phyloP scores from a whole-genome alignment of 2,113 vertebrate species.

The Pandion haliaetus region DNA sequence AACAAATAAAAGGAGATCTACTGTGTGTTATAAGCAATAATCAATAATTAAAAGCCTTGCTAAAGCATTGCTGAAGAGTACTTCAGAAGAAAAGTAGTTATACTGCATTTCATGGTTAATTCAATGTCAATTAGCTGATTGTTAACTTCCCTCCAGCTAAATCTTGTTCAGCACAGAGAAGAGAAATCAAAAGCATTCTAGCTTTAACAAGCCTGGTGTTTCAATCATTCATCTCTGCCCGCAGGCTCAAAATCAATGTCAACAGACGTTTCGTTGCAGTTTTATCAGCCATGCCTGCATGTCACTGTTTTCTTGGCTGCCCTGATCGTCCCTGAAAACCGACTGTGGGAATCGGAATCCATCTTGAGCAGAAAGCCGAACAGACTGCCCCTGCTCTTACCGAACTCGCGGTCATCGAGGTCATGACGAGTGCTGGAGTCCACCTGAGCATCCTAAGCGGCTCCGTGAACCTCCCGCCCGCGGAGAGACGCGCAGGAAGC shows the following conservation, averaged over 20 bases:
- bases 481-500: neutral
- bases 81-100: constrained; percentile 87
- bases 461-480: rapidly evolving
- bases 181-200: constrained; percentile 93
- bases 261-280: constrained; percentile 93
- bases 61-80: constrained; percentile 76
- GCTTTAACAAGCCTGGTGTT: constrained; percentile 91
- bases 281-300: constrained; percentile 90
- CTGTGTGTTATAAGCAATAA: constrained; percentile 77
- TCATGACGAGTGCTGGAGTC: rapidly evolving
- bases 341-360: neutral
- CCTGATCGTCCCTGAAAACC: constrained; percentile 60
- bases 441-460: rapidly evolving
- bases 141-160: constrained; percentile 96
- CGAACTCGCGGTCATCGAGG: rapidly evolving
- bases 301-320: constrained; percentile 71
- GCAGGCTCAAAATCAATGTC: constrained; percentile 89
- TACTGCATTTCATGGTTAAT: constrained; percentile 98
- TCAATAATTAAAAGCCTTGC: constrained; percentile 84
- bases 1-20: constrained; percentile 74
- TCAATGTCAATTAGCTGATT: constrained; percentile 99
- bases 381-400: neutral
- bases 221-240: constrained; percentile 97
- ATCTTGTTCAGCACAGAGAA: constrained; percentile 83
- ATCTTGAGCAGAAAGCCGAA: neutral